phyloP scores from a whole-genome alignment of 2,113 vertebrate genomes.

The Galbula dea region DNA sequence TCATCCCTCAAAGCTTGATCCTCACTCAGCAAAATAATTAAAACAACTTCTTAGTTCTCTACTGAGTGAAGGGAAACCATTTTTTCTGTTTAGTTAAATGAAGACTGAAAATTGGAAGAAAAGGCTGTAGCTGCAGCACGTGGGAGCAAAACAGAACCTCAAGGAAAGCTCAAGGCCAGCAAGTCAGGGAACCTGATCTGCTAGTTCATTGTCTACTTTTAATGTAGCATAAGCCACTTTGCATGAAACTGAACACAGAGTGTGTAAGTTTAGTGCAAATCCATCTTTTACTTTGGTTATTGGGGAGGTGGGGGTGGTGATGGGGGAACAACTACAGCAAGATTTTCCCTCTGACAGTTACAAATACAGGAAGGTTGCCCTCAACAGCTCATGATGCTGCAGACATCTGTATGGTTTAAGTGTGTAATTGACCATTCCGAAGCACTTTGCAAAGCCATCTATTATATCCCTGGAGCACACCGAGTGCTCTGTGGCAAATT shows the following conservation, averaged over 20 bases:
- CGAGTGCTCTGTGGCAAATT: not conserved
- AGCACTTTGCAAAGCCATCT: constrained; percentile 19
- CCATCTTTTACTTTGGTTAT: not conserved
- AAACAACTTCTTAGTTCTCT: not conserved
- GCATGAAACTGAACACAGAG: not conserved
- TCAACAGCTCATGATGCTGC: not conserved
- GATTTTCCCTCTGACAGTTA: not conserved
- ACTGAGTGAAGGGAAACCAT: not conserved
- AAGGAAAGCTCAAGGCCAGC: not conserved
- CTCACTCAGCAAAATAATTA: not conserved
- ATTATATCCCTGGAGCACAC: not conserved
- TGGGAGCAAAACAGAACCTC: not conserved
- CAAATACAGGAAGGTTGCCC: not conserved
- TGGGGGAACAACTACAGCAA: not conserved
- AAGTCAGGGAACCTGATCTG: not conserved
- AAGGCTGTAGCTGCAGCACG: not conserved
- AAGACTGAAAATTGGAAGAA: not conserved
- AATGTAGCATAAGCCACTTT: not conserved
- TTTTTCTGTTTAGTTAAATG: not conserved
- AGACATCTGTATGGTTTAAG: not conserved
- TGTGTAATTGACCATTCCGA: not conserved
- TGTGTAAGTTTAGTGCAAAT: not conserved
- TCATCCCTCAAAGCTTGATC: not conserved
- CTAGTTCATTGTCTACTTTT: not conserved
- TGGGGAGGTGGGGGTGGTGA: too few species aligned